These are phyloP conservation scores for Pterostichus madidus DNA, from an alignment of 2,888 invertebrate genomes.

Conservation along the genomic window DNA sequence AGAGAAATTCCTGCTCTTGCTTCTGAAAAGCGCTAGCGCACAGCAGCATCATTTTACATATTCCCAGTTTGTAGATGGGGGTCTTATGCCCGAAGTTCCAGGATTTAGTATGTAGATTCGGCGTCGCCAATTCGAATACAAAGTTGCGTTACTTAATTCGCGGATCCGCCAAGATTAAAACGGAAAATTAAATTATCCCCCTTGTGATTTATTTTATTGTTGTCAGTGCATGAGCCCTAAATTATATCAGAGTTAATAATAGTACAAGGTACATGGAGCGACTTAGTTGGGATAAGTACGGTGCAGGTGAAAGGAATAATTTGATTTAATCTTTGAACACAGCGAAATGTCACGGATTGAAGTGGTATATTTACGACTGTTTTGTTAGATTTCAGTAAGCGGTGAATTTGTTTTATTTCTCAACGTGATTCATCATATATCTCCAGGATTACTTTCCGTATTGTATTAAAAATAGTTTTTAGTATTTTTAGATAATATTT, in stretches of 20 bases:
- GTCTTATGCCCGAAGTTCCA: background rate
- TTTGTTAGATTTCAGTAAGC: too few relatives aligned
- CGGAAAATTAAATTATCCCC: slow-evolving; percentile 56
- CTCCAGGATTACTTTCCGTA: too few relatives aligned
- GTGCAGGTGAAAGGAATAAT: slow-evolving; percentile 18
- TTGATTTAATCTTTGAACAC: slow-evolving; percentile 38
- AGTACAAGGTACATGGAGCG: background rate
- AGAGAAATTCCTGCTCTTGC: too few relatives aligned
- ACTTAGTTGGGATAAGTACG: background rate
- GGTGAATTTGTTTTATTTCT: too few relatives aligned
- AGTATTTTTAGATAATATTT: too few relatives aligned
- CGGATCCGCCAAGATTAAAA: slow-evolving; percentile 56
- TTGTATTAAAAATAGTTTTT: too few relatives aligned
- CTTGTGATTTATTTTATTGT: slow-evolving; percentile 56
- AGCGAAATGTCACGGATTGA: slow-evolving; percentile 26
- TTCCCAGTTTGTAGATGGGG: background rate
- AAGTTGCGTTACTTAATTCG: slow-evolving; percentile 61
- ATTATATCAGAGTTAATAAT: slow-evolving; percentile 53
- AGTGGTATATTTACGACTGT: too few relatives aligned
- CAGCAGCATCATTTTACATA: background rate
- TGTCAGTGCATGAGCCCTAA: slow-evolving; percentile 40
- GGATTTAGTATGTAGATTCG: slow-evolving; percentile 52
- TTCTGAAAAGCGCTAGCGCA: too few relatives aligned
- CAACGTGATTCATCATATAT: too few relatives aligned
- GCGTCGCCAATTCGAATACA: slow-evolving; percentile 46